Evolutionary conservation across 2,888 invertebrate species (phyloP).

Genomic region (Lissocephala sabroskyi): DNA sequence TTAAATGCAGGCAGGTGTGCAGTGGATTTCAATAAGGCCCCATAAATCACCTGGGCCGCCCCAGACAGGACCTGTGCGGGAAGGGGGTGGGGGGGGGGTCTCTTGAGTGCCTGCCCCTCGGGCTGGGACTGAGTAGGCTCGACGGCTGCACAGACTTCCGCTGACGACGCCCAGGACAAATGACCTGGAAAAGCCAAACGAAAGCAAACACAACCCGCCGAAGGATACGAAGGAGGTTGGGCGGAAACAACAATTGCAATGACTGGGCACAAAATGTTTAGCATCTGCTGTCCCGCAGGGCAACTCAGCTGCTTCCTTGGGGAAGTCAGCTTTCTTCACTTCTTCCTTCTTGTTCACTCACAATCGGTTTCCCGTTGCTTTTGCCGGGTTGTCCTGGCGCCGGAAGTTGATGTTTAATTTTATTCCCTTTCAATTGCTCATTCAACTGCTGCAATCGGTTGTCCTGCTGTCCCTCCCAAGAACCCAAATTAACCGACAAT

Average conservation of each 20-base stretch:
- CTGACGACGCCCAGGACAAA: no score
- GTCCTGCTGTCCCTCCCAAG: no score
- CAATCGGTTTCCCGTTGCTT: no score
- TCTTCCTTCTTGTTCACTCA: no score
- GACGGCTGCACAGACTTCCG: slow-evolving; percentile 31
- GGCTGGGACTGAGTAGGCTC: slow-evolving; percentile 16
- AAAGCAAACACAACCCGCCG: slow-evolving; percentile 48
- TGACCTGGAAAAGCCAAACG: slow-evolving; percentile 62
- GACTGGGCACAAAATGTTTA: slow-evolving; percentile 60
- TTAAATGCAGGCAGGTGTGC: slow-evolving; percentile 27
- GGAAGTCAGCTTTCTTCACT: no score
- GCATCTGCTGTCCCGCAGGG: slow-evolving; percentile 50
- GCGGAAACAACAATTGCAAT: slow-evolving; percentile 52
- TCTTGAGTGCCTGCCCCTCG: slow-evolving; percentile 39
- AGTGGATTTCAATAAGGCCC: no score
- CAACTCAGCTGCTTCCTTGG: no score
- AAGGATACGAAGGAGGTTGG: slow-evolving; percentile 49
- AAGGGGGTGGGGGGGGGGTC: slow-evolving; percentile 33
- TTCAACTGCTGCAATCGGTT: slow-evolving; percentile 4
- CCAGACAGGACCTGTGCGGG: slow-evolving; percentile 36
- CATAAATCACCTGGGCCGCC: slow-evolving; percentile 58
- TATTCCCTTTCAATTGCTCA: slow-evolving; percentile 35
- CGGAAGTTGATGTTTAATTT: slow-evolving; percentile 48
- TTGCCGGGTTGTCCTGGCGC: slow-evolving; percentile 6
- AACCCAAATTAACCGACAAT: no score